These are phyloP conservation scores for Lithobates pipiens DNA, from an alignment of 2,797 vertebrate genomes.

Conservation along the genomic window DNA sequence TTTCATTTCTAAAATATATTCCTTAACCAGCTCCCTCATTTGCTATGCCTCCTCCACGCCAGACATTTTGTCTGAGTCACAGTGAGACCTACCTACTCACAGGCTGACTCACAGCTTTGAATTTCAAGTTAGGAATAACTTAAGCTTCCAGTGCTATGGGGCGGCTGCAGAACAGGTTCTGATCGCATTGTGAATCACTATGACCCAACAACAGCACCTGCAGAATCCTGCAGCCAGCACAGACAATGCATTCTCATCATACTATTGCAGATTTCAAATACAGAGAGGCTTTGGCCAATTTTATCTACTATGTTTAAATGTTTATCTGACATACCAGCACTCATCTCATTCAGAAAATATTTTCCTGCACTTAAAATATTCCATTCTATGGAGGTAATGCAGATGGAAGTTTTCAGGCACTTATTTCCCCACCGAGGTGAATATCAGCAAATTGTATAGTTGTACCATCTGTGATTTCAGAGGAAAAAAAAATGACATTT, in stretches of 20 bases:
- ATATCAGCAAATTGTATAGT: conserved; percentile 40
- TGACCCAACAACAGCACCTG: neutral
- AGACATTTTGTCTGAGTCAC: conserved; percentile 23
- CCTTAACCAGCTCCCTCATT: conserved; percentile 44
- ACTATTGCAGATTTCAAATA: conserved; percentile 2
- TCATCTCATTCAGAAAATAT: neutral
- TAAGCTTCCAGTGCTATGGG: neutral
- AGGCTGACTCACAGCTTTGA: conserved; percentile 56
- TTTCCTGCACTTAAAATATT: conserved; percentile 6
- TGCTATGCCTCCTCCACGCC: conserved; percentile 6
- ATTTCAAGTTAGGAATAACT: conserved; percentile 35
- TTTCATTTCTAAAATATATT: conserved; percentile 50
- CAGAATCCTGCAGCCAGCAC: neutral
- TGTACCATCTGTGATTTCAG: conserved; percentile 50
- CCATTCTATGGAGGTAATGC: conserved; percentile 15
- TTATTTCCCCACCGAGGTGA: conserved; percentile 35
- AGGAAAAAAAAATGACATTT: conserved; percentile 28
- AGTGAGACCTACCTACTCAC: conserved; percentile 43
- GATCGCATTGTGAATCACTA: conserved; percentile 2
- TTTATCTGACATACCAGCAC: conserved; percentile 3
- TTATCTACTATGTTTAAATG: neutral
- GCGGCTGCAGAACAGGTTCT: neutral
- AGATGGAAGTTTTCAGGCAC: conserved; percentile 41
- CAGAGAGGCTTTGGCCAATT: neutral
- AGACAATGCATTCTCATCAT: neutral